Percentiles rank a stretch among this genome's conserved stretches.
Conservation (phyloP, 2,797 vertebrate species). For the Sebastes trivittatus region DNA sequence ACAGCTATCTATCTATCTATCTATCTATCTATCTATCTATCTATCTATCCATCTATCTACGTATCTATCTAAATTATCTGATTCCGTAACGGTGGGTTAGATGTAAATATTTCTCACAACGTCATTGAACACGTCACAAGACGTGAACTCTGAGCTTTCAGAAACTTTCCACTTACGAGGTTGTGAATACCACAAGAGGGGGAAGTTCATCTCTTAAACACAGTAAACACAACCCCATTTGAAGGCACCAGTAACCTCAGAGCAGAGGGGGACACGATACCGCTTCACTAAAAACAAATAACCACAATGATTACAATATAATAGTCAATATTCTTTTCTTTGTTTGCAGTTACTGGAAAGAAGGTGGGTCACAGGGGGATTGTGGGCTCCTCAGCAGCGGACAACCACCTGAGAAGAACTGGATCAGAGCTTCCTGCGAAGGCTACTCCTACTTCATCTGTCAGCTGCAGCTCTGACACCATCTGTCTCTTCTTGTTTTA, state of each 20-base stretch:
- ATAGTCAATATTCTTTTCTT: neutral
- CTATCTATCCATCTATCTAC: too few relatives aligned
- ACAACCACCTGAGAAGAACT: slow-evolving; percentile 41
- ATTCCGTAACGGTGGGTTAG: too few relatives aligned
- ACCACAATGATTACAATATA: neutral
- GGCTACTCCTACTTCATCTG: slow-evolving; percentile 76
- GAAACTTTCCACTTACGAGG: too few relatives aligned
- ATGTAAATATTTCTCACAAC: too few relatives aligned
- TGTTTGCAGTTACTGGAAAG: slow-evolving; percentile 74
- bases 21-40: neutral
- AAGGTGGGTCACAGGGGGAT: accelerated
- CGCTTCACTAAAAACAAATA: neutral
- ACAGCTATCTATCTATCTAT: neutral
- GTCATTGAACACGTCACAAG: too few relatives aligned
- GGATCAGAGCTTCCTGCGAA: neutral
- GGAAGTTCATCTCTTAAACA: too few relatives aligned
- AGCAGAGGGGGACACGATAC: neutral
- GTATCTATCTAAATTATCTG: too few relatives aligned
- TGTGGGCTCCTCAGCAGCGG: slow-evolving; percentile 63
- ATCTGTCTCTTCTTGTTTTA: neutral
- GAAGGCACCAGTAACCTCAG: neutral
- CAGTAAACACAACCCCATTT: too few relatives aligned
- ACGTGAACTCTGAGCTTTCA: too few relatives aligned
- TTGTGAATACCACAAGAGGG: too few relatives aligned
- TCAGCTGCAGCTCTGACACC: slow-evolving; percentile 35